phyloP scores from a whole-genome alignment of 2,113 vertebrate species.

The Ciconia boyciana region DNA sequence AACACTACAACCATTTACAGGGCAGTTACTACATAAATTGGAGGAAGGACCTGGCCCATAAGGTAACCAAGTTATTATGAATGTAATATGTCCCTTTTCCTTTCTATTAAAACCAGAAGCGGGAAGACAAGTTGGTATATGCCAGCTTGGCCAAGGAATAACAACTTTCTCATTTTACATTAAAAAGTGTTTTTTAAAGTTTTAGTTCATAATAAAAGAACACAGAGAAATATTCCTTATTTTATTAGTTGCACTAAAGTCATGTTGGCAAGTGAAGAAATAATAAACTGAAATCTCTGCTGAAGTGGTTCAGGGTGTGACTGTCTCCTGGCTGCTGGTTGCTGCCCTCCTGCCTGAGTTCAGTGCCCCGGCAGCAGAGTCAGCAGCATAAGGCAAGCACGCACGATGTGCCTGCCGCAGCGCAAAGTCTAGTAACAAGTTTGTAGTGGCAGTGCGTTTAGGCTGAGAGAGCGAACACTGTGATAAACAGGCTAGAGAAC shows the following conservation, averaged over 20 bases:
- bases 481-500: neutral
- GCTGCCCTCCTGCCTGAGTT: neutral
- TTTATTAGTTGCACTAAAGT: constrained; percentile 68
- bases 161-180: constrained; percentile 49
- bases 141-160: constrained; percentile 41
- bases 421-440: no score
- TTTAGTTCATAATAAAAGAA: constrained; percentile 60
- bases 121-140: neutral
- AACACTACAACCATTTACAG: constrained; percentile 1
- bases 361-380: neutral
- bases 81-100: constrained; percentile 40
- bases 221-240: constrained; percentile 57
- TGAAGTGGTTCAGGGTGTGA: neutral
- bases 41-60: neutral
- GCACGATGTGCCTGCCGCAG: accelerated
- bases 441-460: neutral
- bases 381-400: neutral
- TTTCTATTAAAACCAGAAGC: constrained; percentile 60
- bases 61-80: constrained; percentile 30
- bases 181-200: constrained; percentile 18
- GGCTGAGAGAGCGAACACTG: neutral
- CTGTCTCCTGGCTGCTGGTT: neutral
- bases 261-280: constrained; percentile 66
- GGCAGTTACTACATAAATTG: neutral
- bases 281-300: constrained; percentile 55